Base-by-base conservation (phyloP, 2,888 invertebrate species). In the Drosophila testacea region DNA sequence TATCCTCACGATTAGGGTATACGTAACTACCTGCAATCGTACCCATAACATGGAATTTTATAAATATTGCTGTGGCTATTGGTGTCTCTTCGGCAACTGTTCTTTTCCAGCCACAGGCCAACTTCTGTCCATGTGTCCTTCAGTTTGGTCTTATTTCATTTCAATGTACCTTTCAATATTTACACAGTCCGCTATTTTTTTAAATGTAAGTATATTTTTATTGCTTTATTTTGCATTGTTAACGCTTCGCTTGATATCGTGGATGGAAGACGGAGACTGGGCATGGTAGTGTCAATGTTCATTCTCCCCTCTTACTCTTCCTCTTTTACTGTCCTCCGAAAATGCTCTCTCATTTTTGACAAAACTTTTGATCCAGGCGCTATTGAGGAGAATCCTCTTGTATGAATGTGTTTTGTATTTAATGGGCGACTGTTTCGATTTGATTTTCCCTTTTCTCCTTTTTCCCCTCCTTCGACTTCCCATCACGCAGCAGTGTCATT, bases 141-240 rank as follows among this genome's bases (percentile, higher is more conserved):
- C 22, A 3, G 22, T 22, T 22, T n/a, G 4, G 36, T 34, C 41
- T 60, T 44, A 52, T 50, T 71, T 69, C 46, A 55, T 69, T 68
- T 65, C 56, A 63, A 62, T 70, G 69, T 66, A 51, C 66, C 64
- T 73, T 64, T 78, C 54, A 74, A 81, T 77, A 83, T 83, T 85
- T 81, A 74, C 70, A 83, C 67, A 71, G 54, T 6, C 9, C 36
- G 13, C 36, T 34, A 28, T 42, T 48, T 70, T 68, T 76, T 69
- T 57, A 7, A 32, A 7, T 32, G 22, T 11, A 7, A 7, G 22
- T 7, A 42, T 22, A 55, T 36, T 55, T 56, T 27, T 54, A 59
- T 65, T 67, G 55, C 62, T 71, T 71, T 84, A 52, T 81, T 75
- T 77, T 67, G 70, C 65, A 77, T 73, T 82, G 69, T 82, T 75